phyloP scores from a whole-genome alignment of 1,140 invertebrate genomes.

The Plectrocnemia conspersa region DNA sequence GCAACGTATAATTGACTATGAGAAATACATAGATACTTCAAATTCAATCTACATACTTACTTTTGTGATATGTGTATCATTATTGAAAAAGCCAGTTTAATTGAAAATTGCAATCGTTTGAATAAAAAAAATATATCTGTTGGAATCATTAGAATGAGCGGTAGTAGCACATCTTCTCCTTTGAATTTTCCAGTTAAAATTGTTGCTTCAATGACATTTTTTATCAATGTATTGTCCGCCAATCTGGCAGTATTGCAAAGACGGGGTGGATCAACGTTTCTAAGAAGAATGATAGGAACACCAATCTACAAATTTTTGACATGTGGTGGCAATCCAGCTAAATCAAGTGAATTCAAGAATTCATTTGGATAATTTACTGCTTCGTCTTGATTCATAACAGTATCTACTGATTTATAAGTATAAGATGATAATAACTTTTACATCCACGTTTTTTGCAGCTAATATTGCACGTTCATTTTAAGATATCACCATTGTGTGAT shows the following conservation, averaged over 20 bases:
- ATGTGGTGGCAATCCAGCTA: slow-evolving; percentile 43
- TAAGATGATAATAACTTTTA: slow-evolving; percentile 38
- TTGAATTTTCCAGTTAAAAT: slow-evolving; percentile 8
- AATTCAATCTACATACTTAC: slow-evolving; percentile 36
- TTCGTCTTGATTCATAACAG: slow-evolving; percentile 39
- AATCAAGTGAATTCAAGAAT: slow-evolving; percentile 45
- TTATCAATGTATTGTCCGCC: not conserved
- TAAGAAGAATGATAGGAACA: slow-evolving; percentile 43
- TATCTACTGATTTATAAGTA: slow-evolving; percentile 43
- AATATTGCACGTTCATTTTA: slow-evolving; percentile 39
- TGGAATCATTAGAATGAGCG: slow-evolving; percentile 42
- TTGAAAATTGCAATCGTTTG: slow-evolving; percentile 50
- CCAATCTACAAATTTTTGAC: slow-evolving; percentile 44
- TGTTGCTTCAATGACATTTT: slow-evolving; percentile 1
- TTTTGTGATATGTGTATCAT: slow-evolving; percentile 40
- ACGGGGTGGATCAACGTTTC: slow-evolving; percentile 44
- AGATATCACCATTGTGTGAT: slow-evolving; percentile 41
- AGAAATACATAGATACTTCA: slow-evolving; percentile 39
- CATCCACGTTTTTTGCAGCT: slow-evolving; percentile 39
- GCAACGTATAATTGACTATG: slow-evolving; percentile 27
- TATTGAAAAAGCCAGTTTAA: slow-evolving; percentile 29
- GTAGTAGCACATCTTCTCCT: slow-evolving; percentile 42
- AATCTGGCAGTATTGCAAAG: slow-evolving; percentile 47
- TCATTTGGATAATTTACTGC: slow-evolving; percentile 43
- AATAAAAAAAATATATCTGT: slow-evolving; percentile 44